phyloP scores from a whole-genome alignment of 2,797 vertebrate species.

The Macropus fuliginosus region DNA sequence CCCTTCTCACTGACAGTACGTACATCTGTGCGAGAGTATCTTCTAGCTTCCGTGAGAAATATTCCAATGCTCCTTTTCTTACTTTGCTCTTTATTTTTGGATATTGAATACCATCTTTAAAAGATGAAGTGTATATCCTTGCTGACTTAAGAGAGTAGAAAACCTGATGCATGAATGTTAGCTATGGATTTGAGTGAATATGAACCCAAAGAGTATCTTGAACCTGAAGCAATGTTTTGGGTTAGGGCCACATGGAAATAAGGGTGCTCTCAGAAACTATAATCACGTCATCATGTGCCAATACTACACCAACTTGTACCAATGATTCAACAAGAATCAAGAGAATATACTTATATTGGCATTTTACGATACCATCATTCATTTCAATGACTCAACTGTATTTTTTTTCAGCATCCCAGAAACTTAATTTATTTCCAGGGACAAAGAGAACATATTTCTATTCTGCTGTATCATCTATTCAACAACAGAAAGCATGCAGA shows the following conservation, averaged over 20 bases:
- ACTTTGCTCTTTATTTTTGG: neutral
- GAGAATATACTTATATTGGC: neutral
- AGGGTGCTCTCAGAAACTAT: neutral
- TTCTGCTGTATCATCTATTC: neutral
- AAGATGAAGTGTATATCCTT: too few species aligned
- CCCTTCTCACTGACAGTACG: neutral
- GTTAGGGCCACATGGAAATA: neutral
- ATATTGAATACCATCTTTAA: neutral
- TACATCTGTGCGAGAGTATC: neutral
- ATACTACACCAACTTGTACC: neutral
- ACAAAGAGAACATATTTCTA: neutral
- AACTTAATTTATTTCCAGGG: neutral
- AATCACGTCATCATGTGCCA: neutral
- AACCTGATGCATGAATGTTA: neutral
- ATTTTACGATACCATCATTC: neutral
- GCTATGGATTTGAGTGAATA: neutral
- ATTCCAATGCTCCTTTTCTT: neutral
- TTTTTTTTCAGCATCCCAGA: neutral
- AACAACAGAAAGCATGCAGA: neutral
- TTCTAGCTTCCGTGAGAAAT: neutral
- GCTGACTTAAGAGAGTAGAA: too few species aligned
- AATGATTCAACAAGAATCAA: neutral
- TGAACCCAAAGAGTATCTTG: neutral
- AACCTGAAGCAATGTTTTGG: neutral
- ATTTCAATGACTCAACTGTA: neutral